phyloP scores from a whole-genome alignment of 2,113 vertebrate genomes.

The Camelus dromedarius region DNA sequence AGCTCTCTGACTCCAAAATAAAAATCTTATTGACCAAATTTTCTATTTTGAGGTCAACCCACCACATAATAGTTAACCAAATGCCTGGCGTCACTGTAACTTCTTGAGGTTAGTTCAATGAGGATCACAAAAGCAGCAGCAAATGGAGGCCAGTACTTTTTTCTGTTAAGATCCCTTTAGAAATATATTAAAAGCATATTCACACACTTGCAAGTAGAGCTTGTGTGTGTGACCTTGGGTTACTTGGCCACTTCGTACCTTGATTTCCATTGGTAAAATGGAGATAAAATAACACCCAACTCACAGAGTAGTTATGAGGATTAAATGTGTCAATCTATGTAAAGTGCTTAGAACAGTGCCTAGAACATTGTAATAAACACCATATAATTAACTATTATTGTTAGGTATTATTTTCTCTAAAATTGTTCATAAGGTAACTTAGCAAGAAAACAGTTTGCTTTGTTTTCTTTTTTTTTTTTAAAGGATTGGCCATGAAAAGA shows the following conservation, averaged over 20 bases:
- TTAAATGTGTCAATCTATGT: background rate
- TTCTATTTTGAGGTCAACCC: conserved; percentile 77
- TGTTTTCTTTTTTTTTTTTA: conserved; percentile 13
- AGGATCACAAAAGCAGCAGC: conserved; percentile 30
- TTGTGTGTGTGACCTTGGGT: background rate
- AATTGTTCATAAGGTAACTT: conserved; percentile 11
- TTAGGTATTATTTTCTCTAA: conserved; percentile 44
- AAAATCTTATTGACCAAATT: conserved; percentile 81
- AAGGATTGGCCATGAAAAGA: background rate
- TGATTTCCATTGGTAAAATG: conserved; percentile 47
- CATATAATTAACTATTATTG: conserved; percentile 9
- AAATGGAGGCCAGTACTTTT: background rate
- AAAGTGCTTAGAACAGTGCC: background rate
- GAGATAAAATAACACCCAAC: background rate
- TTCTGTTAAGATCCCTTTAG: conserved; percentile 35
- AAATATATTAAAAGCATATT: conserved; percentile 31
- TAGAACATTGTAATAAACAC: conserved; percentile 26
- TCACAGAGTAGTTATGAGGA: background rate
- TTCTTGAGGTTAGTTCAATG: conserved; percentile 61
- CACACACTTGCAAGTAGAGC: background rate
- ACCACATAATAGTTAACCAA: conserved; percentile 57
- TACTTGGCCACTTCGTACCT: background rate
- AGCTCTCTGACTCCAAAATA: conserved; percentile 84
- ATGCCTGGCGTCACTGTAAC: background rate
- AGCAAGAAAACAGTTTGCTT: conserved; percentile 13